Evolutionary conservation across 2,797 vertebrate genomes (phyloP).

Genomic region (Poeciliopsis turneri): DNA sequence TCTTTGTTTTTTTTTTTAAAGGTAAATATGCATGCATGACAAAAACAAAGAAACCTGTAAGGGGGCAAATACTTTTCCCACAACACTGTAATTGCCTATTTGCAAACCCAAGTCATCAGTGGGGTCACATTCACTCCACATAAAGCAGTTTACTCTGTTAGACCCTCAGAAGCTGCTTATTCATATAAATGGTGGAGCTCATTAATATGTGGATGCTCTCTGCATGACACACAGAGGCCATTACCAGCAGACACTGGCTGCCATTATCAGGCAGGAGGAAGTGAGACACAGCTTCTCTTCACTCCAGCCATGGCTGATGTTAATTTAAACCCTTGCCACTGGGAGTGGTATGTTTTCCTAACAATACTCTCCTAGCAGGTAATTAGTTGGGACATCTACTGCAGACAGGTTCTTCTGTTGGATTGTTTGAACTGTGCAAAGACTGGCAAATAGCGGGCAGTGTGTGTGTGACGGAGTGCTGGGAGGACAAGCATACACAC

Average conservation of each 20-base stretch:
- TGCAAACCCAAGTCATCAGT: slow-evolving; percentile 65
- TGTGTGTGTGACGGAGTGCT: slow-evolving; percentile 27
- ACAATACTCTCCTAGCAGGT: slow-evolving; percentile 50
- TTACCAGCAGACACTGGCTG: slow-evolving; percentile 60
- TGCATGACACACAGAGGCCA: slow-evolving; percentile 53
- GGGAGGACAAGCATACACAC: slow-evolving; percentile 18
- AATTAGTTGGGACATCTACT: slow-evolving; percentile 61
- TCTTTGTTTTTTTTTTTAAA: not conserved
- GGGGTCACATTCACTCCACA: slow-evolving; percentile 65
- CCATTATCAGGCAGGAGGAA: slow-evolving; percentile 60
- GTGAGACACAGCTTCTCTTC: slow-evolving; percentile 60
- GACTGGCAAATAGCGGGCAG: slow-evolving; percentile 14
- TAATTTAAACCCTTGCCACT: slow-evolving; percentile 63
- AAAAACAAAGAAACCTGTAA: not conserved
- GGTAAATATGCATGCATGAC: not conserved
- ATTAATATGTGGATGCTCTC: slow-evolving; percentile 67
- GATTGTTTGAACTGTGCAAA: slow-evolving; percentile 35
- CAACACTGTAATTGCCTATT: slow-evolving; percentile 54
- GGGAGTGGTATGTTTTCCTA: slow-evolving; percentile 65
- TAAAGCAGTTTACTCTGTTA: slow-evolving; percentile 75
- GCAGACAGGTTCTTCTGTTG: slow-evolving; percentile 26
- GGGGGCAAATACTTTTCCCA: not conserved
- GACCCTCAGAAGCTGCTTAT: slow-evolving; percentile 67
- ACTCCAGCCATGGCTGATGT: slow-evolving; percentile 50
- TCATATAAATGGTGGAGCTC: slow-evolving; percentile 73